These are phyloP conservation scores for Miichthys miiuy DNA, from an alignment of 2,797 vertebrate species.

Conservation along the genomic window DNA sequence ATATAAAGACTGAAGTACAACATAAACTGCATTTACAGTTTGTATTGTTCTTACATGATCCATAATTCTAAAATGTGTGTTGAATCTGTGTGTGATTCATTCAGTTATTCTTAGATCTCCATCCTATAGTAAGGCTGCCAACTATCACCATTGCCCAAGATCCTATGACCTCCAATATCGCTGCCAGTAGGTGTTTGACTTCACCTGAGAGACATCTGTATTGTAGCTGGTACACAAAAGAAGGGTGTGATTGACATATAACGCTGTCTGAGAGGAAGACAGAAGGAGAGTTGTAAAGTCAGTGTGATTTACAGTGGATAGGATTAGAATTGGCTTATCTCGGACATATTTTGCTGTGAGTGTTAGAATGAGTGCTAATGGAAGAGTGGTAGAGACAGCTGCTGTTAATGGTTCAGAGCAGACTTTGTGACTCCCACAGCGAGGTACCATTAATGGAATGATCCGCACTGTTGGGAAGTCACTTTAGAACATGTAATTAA, in stretches of 20 bases:
- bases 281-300: not conserved
- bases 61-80: not conserved
- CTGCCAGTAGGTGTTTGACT: not conserved
- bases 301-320: slow-evolving; percentile 3
- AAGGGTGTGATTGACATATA: too few relatives aligned
- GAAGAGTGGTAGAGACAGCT: slow-evolving; percentile 50
- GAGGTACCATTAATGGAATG: slow-evolving; percentile 35
- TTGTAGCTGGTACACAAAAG: not conserved
- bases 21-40: not conserved
- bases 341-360: slow-evolving; percentile 14
- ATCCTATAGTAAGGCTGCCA: too few relatives aligned
- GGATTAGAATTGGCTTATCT: slow-evolving; percentile 17
- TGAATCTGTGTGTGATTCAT: not conserved
- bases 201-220: not conserved
- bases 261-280: too few relatives aligned
- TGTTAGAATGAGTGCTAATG: slow-evolving; percentile 45
- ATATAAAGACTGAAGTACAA: not conserved
- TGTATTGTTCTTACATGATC: not conserved
- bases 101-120: not conserved
- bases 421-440: slow-evolving; percentile 49
- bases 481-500: slow-evolving; percentile 41
- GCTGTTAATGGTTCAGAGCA: slow-evolving; percentile 54
- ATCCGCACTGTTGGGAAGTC: slow-evolving; percentile 35
- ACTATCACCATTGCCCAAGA: not conserved
- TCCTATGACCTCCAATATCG: not conserved